Evolutionary conservation across 1,140 invertebrate species (phyloP), one percentile per base, ranked within the genome.

Genomic region (Mylabris phalerata): DNA sequence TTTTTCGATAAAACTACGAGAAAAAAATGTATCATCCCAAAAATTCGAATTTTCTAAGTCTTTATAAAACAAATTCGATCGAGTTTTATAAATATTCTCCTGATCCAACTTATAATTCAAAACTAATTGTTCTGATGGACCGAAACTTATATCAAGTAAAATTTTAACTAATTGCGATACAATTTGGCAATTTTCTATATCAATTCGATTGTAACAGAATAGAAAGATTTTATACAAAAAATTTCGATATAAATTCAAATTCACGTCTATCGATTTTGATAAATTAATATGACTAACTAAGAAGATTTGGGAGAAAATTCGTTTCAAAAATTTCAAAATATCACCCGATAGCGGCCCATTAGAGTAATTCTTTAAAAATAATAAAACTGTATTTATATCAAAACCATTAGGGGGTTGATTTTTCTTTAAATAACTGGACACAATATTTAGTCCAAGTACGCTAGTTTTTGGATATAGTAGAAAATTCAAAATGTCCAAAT

Each of bases 21-120:
- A 48, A 13, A 9, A 24, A 49, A 45, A 54, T 9, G 32, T 47
- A 11, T 48, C 42, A 25, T 26, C 39, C 59, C 59, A 61, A 55
- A 57, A 46, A 3, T 50, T 56, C 13, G 9, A 41, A 4, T 40
- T 48, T 51, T 41, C 43, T 32, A 61, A 39, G 3, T 50, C 7
- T 42, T 39, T 24, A 24, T 51, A 61, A 19, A 51, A 51, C 10
- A 57, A 50, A 57, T 61, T 61, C 7, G 41, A 41, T 40, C 44
- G 45, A 6, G 9, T 48, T 51, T 49, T 9, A 42, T 61, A 57
- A 32, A n/a, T 6, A 47, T 57, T 47, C 19, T 45, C 51, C 25
- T 49, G 44, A 26, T 63, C 57, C 32, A 63, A 27, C 57, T 52
- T 63, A 45, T 60, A 63, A 46, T 24, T 27, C 5, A 56, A 45